Conservation (phyloP, 1,140 invertebrate genomes). For the Mesaphorura yosii region DNA sequence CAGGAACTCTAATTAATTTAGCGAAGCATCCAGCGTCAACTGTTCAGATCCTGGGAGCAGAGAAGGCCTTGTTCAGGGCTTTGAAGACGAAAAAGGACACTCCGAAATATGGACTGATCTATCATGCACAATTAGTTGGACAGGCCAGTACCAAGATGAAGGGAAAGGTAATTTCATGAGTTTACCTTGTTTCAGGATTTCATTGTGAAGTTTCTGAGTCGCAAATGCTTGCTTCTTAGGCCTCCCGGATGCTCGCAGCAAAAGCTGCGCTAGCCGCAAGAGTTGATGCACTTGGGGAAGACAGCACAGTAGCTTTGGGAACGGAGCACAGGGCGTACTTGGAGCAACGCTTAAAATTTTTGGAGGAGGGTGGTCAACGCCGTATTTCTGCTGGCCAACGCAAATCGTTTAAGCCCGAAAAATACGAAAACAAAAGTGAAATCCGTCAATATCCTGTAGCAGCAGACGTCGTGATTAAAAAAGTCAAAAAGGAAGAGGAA, state of each 20-base stretch:
- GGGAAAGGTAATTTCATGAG: constrained; percentile 51
- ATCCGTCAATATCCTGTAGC: constrained; percentile 39
- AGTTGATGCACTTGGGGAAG: constrained; percentile 91
- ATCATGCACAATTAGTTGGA: constrained; percentile 86
- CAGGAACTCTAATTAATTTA: constrained; percentile 82
- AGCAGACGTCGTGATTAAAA: too few relatives aligned
- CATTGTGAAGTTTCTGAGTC: too few relatives aligned
- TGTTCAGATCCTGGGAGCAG: constrained; percentile 93
- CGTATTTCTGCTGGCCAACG: constrained; percentile 64
- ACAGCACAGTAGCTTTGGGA: constrained; percentile 61
- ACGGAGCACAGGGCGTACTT: constrained; percentile 76
- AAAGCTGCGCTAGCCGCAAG: constrained; percentile 86
- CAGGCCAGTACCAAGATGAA: constrained; percentile 79
- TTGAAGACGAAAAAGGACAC: constrained; percentile 96
- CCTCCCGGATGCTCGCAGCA: constrained; percentile 91
- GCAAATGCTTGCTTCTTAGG: constrained; percentile 52
- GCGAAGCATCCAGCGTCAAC: constrained; percentile 98
- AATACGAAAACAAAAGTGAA: constrained; percentile 44
- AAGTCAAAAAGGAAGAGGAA: too few relatives aligned
- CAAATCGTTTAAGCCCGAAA: constrained; percentile 38
- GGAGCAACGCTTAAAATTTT: constrained; percentile 57
- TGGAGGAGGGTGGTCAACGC: constrained; percentile 74
- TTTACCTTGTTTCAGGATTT: constrained; percentile 47
- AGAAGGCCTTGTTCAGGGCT: constrained; percentile 94
- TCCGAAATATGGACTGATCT: constrained; percentile 98